phyloP scores from a whole-genome alignment of 2,113 vertebrate genomes.

The Fregetta grallaria region DNA sequence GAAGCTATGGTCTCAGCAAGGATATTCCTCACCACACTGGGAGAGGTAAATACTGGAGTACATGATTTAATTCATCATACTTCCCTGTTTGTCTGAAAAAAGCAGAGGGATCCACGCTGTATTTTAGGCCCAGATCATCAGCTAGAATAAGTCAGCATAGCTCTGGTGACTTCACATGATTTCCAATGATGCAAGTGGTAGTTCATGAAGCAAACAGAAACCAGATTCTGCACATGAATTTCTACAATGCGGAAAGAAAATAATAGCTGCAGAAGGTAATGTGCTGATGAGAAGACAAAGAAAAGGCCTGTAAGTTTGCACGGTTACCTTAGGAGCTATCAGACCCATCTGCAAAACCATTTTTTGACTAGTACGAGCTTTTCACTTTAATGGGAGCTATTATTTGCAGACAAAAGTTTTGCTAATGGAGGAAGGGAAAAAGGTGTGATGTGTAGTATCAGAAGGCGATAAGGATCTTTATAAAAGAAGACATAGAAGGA shows the following conservation, averaged over 20 bases:
- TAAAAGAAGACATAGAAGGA: neutral
- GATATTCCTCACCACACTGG: neutral
- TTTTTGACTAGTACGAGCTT: neutral
- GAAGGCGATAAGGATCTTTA: neutral
- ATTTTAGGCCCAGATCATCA: neutral
- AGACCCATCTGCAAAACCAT: neutral
- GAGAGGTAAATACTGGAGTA: neutral
- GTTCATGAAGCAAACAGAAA: neutral
- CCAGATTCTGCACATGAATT: fast-evolving
- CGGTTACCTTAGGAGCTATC: neutral
- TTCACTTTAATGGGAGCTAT: neutral
- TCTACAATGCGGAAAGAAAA: neutral
- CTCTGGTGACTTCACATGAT: neutral
- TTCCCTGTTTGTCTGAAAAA: neutral
- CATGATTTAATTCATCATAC: neutral
- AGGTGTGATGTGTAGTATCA: neutral
- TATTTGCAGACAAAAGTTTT: neutral
- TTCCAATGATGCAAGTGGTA: neutral
- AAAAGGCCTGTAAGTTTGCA: neutral
- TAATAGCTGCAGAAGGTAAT: neutral
- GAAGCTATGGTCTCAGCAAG: neutral
- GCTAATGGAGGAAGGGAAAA: neutral
- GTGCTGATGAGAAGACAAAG: neutral
- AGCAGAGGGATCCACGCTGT: neutral
- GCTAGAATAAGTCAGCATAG: neutral